Percentiles rank a stretch among this genome's conserved stretches.
Evolutionary conservation across 23 tunicate genomes (phyloP).

Genomic region (Diplosoma virens): DNA sequence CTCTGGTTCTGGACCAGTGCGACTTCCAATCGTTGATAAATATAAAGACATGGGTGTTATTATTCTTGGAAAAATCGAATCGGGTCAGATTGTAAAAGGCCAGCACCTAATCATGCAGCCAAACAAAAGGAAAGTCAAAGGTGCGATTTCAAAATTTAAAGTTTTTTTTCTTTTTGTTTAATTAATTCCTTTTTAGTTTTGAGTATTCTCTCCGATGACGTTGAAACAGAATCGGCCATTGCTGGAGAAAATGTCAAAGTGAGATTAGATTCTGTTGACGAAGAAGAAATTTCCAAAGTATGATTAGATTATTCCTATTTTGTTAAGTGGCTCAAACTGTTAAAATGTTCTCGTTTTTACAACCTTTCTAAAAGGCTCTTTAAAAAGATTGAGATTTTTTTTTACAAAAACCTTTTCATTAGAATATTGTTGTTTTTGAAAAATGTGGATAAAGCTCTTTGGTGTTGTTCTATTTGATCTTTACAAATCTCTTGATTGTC

Average conservation of each 20-base stretch:
- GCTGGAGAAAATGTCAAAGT: constrained; percentile 97
- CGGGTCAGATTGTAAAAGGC: constrained; percentile 74
- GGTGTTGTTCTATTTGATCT: no score
- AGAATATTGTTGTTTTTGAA: no score
- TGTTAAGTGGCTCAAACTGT: not conserved
- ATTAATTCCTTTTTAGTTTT: constrained; percentile 45
- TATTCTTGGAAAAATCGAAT: constrained; percentile 93
- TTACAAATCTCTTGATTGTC: no score
- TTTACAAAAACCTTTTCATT: no score
- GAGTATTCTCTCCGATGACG: constrained; percentile 83
- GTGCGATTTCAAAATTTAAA: not conserved
- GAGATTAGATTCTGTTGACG: constrained; percentile 75
- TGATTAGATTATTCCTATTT: not conserved
- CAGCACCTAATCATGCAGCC: constrained; percentile 85
- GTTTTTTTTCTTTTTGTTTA: not conserved
- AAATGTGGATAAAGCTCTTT: no score
- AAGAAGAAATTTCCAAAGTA: constrained; percentile 90
- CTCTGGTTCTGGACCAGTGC: constrained; percentile 76
- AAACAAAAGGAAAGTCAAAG: constrained; percentile 87
- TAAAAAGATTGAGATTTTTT: no score
- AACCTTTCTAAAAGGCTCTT: no score
- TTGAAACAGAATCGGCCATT: constrained; percentile 64
- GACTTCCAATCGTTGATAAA: constrained; percentile 96
- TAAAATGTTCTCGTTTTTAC: no score
- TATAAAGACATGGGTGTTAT: constrained; percentile 99